These are phyloP conservation scores for Chaetura pelagica DNA, from an alignment of 2,113 vertebrate species.

Conservation along the genomic window DNA sequence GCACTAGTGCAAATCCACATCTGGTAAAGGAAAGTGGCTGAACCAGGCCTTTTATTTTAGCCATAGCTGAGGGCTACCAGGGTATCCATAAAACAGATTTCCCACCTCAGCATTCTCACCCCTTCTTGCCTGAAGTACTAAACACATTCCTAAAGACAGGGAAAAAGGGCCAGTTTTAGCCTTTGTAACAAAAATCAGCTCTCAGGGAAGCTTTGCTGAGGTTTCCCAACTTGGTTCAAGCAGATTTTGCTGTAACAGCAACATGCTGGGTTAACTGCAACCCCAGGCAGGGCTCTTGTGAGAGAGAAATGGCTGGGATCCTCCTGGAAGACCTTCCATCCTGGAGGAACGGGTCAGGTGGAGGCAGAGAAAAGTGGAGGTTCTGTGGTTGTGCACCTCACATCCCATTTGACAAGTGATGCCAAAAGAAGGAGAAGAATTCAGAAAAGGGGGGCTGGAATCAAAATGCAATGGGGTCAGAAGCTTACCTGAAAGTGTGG, in stretches of 20 bases:
- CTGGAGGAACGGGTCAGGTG: neutral
- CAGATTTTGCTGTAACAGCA: neutral
- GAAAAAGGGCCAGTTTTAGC: neutral
- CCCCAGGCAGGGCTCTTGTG: neutral
- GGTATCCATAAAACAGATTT: neutral
- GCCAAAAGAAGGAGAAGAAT: neutral
- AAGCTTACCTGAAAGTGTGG: neutral
- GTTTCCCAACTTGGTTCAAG: neutral
- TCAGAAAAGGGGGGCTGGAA: neutral
- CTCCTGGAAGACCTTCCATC: neutral
- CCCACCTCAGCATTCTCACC: neutral
- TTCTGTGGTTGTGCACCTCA: neutral
- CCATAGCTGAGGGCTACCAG: neutral
- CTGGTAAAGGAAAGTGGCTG: neutral
- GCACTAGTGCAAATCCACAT: neutral
- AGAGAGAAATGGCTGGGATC: neutral
- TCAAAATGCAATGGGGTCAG: neutral
- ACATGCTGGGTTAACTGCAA: neutral
- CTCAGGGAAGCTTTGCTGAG: neutral
- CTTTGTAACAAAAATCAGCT: neutral
- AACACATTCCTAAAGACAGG: neutral
- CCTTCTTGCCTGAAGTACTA: neutral
- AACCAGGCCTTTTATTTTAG: neutral
- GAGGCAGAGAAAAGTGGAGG: neutral
- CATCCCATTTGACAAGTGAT: neutral